Evolutionary conservation across 2,888 invertebrate genomes (phyloP).

Genomic region (Athalia cordata): DNA sequence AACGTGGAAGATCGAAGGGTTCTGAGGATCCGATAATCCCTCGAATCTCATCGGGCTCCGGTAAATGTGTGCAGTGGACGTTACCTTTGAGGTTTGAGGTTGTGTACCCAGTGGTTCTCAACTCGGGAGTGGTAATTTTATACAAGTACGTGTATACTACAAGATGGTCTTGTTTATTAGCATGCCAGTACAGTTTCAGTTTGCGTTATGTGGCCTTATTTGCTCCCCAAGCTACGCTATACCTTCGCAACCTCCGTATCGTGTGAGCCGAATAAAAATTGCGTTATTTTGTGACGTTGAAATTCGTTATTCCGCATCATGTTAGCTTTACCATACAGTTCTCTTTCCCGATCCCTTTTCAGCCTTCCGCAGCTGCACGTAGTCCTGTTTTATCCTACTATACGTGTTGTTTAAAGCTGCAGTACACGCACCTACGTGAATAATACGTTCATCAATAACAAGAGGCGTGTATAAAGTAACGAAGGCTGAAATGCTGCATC

Average conservation of each 20-base stretch:
- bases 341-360: too few relatives aligned
- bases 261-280: constrained; percentile 20
- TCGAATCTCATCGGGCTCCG: neutral
- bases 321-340: too few relatives aligned
- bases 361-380: neutral
- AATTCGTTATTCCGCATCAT: too few relatives aligned
- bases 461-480: constrained; percentile 14
- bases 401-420: neutral
- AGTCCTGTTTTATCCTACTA: neutral
- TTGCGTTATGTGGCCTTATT: constrained; percentile 60
- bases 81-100: constrained; percentile 46
- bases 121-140: constrained; percentile 61
- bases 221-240: constrained; percentile 47
- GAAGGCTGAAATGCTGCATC: constrained; percentile 41
- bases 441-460: neutral
- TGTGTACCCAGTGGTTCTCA: constrained; percentile 62
- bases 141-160: constrained; percentile 52
- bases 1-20: neutral
- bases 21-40: constrained; percentile 10
- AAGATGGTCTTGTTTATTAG: constrained; percentile 54
- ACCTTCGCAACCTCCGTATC: neutral
- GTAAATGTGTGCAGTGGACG: constrained; percentile 29
- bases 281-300: too few relatives aligned
- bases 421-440: neutral
- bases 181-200: constrained; percentile 58